These are phyloP conservation scores for Cerastoderma edule DNA, from an alignment of 2,888 invertebrate genomes.

Conservation along the genomic window DNA sequence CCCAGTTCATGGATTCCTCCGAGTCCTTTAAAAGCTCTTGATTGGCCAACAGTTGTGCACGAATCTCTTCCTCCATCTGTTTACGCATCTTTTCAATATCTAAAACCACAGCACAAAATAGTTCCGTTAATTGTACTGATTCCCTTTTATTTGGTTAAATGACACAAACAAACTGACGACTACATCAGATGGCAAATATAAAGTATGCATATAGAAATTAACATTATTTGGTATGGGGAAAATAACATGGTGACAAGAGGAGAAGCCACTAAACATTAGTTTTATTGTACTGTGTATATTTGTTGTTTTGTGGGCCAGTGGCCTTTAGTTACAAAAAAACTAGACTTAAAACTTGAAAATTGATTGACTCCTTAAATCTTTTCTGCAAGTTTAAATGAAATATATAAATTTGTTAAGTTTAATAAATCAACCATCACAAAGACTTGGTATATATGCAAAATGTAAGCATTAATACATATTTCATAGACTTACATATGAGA, in stretches of 20 bases:
- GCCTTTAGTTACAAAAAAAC: too few species aligned
- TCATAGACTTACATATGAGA: too few species aligned
- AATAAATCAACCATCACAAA: too few species aligned
- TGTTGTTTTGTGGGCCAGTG: too few species aligned
- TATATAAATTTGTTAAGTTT: too few species aligned
- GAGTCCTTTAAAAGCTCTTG: constrained; percentile 78
- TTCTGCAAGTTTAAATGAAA: too few species aligned
- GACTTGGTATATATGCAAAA: too few species aligned
- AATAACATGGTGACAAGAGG: constrained; percentile 1
- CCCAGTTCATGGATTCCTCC: constrained; percentile 77
- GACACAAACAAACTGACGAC: neutral
- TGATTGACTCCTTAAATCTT: too few species aligned
- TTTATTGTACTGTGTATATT: too few species aligned
- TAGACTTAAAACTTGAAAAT: too few species aligned
- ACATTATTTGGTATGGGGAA: neutral
- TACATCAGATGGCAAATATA: neutral
- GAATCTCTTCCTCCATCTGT: constrained; percentile 83
- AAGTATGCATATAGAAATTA: neutral
- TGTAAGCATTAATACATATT: too few species aligned
- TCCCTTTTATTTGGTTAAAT: neutral
- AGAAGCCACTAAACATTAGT: too few species aligned
- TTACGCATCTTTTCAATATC: constrained; percentile 80
- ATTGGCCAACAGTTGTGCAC: constrained; percentile 82
- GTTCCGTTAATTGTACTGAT: neutral
- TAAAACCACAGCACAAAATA: constrained; percentile 48